Evolutionary conservation across 2,888 invertebrate genomes (phyloP), one percentile per base, ranked within the genome.

Genomic region (Cephus runcator): DNA sequence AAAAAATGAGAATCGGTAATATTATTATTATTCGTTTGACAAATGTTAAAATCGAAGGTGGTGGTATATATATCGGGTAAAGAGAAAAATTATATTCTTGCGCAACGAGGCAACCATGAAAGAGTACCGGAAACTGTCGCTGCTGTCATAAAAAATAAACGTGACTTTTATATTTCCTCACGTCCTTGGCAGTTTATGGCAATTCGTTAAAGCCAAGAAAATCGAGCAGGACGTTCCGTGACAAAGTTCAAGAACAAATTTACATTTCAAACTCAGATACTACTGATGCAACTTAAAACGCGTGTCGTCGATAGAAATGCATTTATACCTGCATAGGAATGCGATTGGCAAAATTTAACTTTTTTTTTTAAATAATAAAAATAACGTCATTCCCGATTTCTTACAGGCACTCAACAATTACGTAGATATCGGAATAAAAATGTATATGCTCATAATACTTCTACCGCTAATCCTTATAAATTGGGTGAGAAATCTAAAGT

Each of bases 401-500:
- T 88, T 90, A 80, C 91, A 94, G 94, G 92, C 93, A 12, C 86
- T 92, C 76, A 92, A 92, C 56, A 86, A 89, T 0, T 90, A 91
- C 82, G 86, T 88, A 1, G 34, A 34, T 11, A 34, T 93, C 83
- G 93, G 94, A 69, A 92, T 95, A 12, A 92, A 94, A 76, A 91
- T 95, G 69, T 95, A 96, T 87, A 96, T 96, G 96, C 87, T 95
- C 69, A 88, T 87, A 31, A 83, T 93, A 11, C 87, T 93, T 73
- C 73, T 93, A 68, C 96, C 96, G 0, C 92, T 97, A 85, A 94
- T 97, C 76, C 92, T 96, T 6, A 95, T 97, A 87, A 97, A 97
- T 91, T 97, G 95, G 93, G 95, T 97, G 82, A 93, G 96, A 77
- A 97, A 97, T 89, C 93, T 98, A 34, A 97, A 97, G 90, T 94